phyloP scores from a whole-genome alignment of 1,140 invertebrate genomes.

The Cecropterus lyciades region DNA sequence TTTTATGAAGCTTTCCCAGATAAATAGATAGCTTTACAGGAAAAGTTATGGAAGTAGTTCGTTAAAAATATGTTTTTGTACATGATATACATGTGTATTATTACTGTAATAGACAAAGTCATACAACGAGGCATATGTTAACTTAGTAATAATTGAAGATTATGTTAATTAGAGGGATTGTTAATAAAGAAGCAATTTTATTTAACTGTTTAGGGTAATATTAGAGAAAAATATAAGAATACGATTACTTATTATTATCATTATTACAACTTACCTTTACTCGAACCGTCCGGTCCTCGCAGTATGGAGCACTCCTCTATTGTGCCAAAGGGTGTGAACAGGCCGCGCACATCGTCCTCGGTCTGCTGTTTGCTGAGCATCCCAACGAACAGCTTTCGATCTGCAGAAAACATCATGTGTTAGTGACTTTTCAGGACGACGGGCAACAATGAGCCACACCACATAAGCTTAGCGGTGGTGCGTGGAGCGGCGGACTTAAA shows the following conservation, averaged over 20 bases:
- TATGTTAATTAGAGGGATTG: too few relatives aligned
- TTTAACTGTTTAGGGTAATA: too few relatives aligned
- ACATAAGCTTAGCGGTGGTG: constrained; percentile 76
- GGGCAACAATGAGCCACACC: constrained; percentile 61
- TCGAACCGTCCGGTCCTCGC: constrained; percentile 97
- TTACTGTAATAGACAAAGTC: too few relatives aligned
- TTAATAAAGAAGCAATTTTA: too few relatives aligned
- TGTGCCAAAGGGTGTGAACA: constrained; percentile 97
- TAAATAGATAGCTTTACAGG: too few relatives aligned
- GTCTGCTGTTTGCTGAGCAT: constrained; percentile 99
- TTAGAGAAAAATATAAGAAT: neutral
- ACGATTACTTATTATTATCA: too few relatives aligned
- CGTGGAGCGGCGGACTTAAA: constrained; percentile 71
- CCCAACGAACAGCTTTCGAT: constrained; percentile 99
- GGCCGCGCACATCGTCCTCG: constrained; percentile 98
- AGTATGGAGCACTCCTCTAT: constrained; percentile 99
- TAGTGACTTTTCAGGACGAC: constrained; percentile 2
- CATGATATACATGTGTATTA: too few relatives aligned
- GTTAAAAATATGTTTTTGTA: too few relatives aligned
- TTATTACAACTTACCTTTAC: constrained; percentile 92
- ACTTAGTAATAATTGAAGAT: too few relatives aligned
- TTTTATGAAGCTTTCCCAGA: too few relatives aligned
- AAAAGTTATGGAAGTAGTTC: too few relatives aligned
- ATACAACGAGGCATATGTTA: too few relatives aligned
- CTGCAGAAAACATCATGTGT: constrained; percentile 81